phyloP scores from a whole-genome alignment of 2,113 vertebrate species.

The Charina bottae region DNA sequence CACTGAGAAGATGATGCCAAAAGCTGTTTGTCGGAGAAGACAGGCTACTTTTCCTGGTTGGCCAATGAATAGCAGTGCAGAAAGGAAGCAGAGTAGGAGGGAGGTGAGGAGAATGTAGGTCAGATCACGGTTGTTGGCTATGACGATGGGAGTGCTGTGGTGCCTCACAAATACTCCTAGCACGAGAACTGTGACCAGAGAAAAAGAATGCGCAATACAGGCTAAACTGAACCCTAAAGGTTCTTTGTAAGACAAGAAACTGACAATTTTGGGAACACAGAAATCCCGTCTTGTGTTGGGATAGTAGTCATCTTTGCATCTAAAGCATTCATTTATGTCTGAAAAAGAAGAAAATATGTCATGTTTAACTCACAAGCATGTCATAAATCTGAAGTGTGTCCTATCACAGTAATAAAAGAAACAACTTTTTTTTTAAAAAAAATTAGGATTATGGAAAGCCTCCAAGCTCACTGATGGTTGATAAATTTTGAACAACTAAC shows the following conservation, averaged over 20 bases:
- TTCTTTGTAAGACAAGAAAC: neutral
- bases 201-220: neutral
- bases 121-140: constrained; percentile 4
- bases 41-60: neutral
- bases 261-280: neutral
- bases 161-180: neutral
- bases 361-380: neutral
- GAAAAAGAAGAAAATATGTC: neutral
- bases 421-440: neutral
- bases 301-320: neutral
- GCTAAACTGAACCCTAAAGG: neutral
- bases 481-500: neutral
- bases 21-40: neutral
- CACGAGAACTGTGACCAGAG: neutral
- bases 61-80: neutral
- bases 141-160: neutral
- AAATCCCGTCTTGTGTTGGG: neutral
- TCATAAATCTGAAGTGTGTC: neutral
- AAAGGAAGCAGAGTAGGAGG: neutral
- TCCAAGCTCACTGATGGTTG: neutral
- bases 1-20: neutral
- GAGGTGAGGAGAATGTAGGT: neutral
- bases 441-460: neutral
- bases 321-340: neutral
- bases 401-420: neutral